Evolutionary conservation across 2,797 vertebrate species (phyloP).

Genomic region (Pipistrellus nathusii): DNA sequence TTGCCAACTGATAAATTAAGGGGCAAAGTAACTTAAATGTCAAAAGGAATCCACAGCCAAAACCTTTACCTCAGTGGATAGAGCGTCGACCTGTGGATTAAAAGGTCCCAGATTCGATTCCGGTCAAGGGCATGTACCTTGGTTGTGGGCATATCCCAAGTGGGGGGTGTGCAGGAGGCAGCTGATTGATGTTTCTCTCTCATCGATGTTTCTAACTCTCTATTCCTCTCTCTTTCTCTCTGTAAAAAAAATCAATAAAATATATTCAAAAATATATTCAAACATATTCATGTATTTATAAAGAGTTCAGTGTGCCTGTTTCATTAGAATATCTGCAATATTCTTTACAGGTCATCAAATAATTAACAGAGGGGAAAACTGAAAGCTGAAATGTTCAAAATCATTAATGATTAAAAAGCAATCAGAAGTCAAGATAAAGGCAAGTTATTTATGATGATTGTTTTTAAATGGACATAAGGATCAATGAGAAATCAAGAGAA

Average conservation of each 20-base stretch:
- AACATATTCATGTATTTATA: neutral
- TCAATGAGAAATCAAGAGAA: constrained; percentile 60
- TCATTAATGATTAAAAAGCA: constrained; percentile 67
- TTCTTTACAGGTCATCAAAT: constrained; percentile 14
- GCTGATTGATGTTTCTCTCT: too few relatives aligned
- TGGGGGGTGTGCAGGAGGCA: too few relatives aligned
- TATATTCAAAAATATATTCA: neutral
- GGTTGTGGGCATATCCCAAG: too few relatives aligned
- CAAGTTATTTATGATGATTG: constrained; percentile 56
- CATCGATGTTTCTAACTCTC: too few relatives aligned
- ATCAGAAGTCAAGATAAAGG: constrained; percentile 55
- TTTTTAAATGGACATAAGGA: constrained; percentile 39
- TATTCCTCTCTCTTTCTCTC: too few relatives aligned
- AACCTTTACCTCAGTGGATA: too few relatives aligned
- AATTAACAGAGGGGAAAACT: constrained; percentile 51
- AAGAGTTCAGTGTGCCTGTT: neutral
- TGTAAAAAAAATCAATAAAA: too few relatives aligned
- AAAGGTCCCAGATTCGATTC: too few relatives aligned
- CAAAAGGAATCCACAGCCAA: neutral
- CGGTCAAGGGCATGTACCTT: too few relatives aligned
- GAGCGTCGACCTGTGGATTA: too few relatives aligned
- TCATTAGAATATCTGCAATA: constrained; percentile 27
- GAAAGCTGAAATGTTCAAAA: constrained; percentile 2
- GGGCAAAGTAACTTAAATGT: neutral
- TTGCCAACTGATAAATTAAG: neutral